Conservation (phyloP, 30 jellyfish, hydroid and myxozoan species). For the Aurelia sp. region DNA sequence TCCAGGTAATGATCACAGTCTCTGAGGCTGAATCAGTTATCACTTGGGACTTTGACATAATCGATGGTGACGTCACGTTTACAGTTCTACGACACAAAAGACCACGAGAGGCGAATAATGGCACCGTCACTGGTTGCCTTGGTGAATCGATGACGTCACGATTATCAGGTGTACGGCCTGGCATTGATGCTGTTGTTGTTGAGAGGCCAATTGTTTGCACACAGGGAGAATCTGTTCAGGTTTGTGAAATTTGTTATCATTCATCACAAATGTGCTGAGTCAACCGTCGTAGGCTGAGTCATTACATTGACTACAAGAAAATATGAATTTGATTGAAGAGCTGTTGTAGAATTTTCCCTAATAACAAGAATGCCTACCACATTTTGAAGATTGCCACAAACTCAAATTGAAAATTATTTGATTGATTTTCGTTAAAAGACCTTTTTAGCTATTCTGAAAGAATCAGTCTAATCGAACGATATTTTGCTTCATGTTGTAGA, state of each 20-base stretch:
- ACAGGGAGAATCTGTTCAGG: conserved; percentile 99
- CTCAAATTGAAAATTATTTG: no score
- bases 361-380: no score
- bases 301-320: no score
- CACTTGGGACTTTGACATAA: conserved; percentile 99
- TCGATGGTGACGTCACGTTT: conserved; percentile 94
- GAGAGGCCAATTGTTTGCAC: conserved; percentile 85
- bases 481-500: no score
- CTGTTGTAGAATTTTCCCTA: no score
- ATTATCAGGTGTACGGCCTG: conserved; percentile 84
- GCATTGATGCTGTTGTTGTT: conserved; percentile 97
- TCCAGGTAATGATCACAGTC: conserved; percentile 90
- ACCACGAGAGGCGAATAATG: conserved; percentile 90
- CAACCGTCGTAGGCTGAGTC: no score
- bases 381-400: no score
- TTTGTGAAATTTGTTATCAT: background rate
- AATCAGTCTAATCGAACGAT: no score
- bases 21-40: conserved; percentile 96
- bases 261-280: no score
- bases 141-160: conserved; percentile 81
- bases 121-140: conserved; percentile 79
- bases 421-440: no score
- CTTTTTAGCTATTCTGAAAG: no score
- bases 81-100: conserved; percentile 95
- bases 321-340: no score